Percentiles rank a stretch among this genome's conserved stretches.
phyloP scores from a whole-genome alignment of 2,797 vertebrate species.

The Catamblyrhynchus diadema region DNA sequence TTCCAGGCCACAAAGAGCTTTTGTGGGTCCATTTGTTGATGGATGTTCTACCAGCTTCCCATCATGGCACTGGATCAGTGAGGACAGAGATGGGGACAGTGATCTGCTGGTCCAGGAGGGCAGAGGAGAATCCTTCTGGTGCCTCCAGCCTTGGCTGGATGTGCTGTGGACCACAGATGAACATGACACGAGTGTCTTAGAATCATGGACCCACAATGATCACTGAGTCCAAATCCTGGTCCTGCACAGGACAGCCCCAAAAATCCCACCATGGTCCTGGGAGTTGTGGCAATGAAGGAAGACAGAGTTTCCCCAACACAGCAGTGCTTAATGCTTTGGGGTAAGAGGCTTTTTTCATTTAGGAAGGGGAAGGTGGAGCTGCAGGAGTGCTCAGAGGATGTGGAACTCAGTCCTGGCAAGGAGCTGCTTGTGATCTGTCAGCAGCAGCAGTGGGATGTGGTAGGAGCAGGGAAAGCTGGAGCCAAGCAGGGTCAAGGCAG shows the following conservation, averaged over 20 bases:
- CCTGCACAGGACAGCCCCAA: background rate
- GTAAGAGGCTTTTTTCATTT: background rate
- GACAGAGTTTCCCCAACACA: background rate
- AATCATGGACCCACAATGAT: background rate
- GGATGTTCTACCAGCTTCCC: background rate
- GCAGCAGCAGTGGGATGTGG: background rate
- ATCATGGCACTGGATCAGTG: accelerated
- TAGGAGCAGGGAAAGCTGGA: background rate
- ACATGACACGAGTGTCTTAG: background rate
- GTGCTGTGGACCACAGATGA: background rate
- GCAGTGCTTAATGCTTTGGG: background rate
- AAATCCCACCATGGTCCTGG: background rate
- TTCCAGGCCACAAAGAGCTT: background rate
- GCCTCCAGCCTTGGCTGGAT: background rate
- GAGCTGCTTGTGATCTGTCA: background rate
- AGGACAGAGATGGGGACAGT: background rate
- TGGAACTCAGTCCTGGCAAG: background rate
- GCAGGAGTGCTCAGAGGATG: background rate
- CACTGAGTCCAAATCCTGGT: background rate
- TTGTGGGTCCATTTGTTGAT: background rate
- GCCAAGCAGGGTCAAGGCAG: background rate
- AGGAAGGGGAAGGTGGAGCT: background rate
- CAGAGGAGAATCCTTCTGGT: background rate
- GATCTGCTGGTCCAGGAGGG: background rate
- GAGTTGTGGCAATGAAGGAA: background rate